Evolutionary conservation across 2,888 invertebrate species (phyloP), one percentile per base, ranked within the genome.

Genomic region (Acanthopleura granulata): DNA sequence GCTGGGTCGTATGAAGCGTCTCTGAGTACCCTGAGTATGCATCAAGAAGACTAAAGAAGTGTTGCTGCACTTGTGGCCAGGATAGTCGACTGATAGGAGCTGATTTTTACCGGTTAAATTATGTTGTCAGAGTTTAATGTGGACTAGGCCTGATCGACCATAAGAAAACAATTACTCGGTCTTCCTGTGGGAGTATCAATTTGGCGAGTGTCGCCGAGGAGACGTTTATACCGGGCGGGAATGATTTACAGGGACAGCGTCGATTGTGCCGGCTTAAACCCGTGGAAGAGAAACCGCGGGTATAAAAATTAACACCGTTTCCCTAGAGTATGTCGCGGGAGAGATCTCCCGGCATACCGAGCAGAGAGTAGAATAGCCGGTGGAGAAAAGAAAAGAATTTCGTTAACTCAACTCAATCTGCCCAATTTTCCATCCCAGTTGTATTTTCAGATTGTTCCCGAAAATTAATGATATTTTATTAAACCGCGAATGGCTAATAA

Each of bases 351-450:
- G n/a, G 18, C 57, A 57, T 22, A 22, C 57, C 57, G 22, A 57
- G 57, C 6, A 22, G 57, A 12, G n/a, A n/a, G 18, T n/a, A 57
- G 57, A 57, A 57, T 57, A 22, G 57, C 57, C n/a, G 22, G 57
- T 57, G 57, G n/a, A 22, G 57, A 22, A 40, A 18, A 57, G 18
- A 57, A 57, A 57, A 57, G 57, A 57, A 57, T 57, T 57, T 57
- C 57, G 57, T 57, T 57, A 57, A 57, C 57, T 57, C 57, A 57
- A 57, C 57, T 57, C 57, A 57, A 57, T 57, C 57, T 57, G 57
- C 57, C 57, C 57, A 57, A 57, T 57, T 57, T 57, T 57, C 57
- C 57, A 22, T 57, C 22, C 22, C 57, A 57, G 57, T 57, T 57
- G 57, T 57, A 57, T 57, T 57, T 18, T 40, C n/a, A n/a, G 57